Conservation (phyloP, 2,113 vertebrate genomes). For the Aspidoscelis tigris region DNA sequence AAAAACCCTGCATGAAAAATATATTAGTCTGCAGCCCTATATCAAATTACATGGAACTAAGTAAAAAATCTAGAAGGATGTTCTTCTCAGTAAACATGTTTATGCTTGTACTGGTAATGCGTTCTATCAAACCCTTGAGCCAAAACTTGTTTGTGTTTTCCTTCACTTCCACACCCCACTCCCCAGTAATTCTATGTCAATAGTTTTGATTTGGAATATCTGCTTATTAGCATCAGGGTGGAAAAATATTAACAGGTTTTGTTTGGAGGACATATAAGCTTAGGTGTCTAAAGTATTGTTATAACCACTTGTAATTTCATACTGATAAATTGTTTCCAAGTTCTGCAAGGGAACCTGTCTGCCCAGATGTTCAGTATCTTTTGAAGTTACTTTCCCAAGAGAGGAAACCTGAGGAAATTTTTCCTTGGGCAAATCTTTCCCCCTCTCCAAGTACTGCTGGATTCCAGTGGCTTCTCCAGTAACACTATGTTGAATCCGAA, state of each 20-base stretch:
- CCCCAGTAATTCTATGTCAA: neutral
- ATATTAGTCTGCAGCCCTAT: neutral
- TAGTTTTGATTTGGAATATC: neutral
- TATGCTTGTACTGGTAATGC: neutral
- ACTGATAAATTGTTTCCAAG: slow-evolving; percentile 12
- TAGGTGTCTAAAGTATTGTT: neutral
- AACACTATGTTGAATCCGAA: neutral
- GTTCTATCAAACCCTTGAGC: too few relatives aligned
- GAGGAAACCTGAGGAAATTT: accelerated
- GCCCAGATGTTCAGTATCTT: slow-evolving; percentile 24
- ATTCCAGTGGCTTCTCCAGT: neutral
- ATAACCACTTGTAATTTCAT: neutral
- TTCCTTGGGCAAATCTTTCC: neutral
- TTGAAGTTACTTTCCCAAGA: slow-evolving; percentile 5
- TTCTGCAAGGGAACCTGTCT: neutral
- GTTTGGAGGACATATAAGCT: slow-evolving; percentile 6
- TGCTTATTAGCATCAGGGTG: neutral
- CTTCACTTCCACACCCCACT: too few relatives aligned
- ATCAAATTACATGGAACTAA: neutral
- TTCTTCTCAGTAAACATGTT: neutral
- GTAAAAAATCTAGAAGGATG: neutral
- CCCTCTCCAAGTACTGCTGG: neutral
- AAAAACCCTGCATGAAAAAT: neutral
- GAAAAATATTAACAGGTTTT: accelerated
- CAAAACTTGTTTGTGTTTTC: too few relatives aligned